Evolutionary conservation across 2,888 invertebrate genomes (phyloP).

Genomic region (Stenolophus ochropezus): DNA sequence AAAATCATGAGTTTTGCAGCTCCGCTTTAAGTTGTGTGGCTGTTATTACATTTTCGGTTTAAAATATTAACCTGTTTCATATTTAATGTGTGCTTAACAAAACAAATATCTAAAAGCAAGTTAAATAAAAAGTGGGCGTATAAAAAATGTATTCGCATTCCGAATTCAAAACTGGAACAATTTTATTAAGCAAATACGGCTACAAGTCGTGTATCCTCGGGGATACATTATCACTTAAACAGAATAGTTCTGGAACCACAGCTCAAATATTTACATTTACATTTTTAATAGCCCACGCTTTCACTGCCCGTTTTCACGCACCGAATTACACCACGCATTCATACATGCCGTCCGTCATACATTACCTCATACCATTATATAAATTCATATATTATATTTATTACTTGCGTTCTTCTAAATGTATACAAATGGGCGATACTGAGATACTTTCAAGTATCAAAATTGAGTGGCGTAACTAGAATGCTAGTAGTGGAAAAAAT

Average conservation of each 20-base stretch:
- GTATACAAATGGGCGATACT: too few species aligned
- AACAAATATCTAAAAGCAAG: constrained; percentile 37
- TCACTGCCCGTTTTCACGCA: constrained; percentile 45
- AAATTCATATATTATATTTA: too few species aligned
- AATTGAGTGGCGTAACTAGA: too few species aligned
- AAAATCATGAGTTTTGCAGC: too few species aligned
- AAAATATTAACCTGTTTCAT: constrained; percentile 21
- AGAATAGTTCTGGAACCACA: constrained; percentile 42
- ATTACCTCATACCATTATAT: too few species aligned
- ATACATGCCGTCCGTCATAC: too few species aligned
- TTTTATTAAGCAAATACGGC: constrained; percentile 51
- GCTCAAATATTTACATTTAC: constrained; percentile 53
- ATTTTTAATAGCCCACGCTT: constrained; percentile 49
- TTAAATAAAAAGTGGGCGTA: constrained; percentile 28
- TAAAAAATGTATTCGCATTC: constrained; percentile 18
- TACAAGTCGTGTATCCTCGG: constrained; percentile 39
- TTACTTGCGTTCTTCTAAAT: too few species aligned
- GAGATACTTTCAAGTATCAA: too few species aligned
- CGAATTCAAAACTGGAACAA: constrained; percentile 43
- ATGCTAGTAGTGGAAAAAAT: too few species aligned
- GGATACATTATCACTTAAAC: constrained; percentile 56
- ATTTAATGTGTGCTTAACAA: constrained; percentile 35
- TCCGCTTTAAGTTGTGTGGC: not conserved
- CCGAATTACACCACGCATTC: too few species aligned
- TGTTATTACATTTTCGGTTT: not conserved